Conservation (phyloP, 1,140 invertebrate genomes). For the Bombus sibiricus region DNA sequence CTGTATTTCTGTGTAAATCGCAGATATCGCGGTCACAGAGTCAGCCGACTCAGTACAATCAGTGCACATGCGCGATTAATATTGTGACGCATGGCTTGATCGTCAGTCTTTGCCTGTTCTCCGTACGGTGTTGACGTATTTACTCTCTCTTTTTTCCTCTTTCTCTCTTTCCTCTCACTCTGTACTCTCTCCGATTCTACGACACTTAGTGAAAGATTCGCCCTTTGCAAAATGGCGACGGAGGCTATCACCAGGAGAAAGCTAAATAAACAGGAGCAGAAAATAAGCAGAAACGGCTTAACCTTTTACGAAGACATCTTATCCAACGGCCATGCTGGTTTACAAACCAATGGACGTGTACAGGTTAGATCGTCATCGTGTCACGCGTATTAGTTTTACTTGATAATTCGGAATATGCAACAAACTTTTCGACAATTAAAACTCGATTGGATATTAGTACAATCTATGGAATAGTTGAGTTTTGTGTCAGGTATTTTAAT, state of each 20-base stretch:
- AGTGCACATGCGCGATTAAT: slow-evolving; percentile 10
- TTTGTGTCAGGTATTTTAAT: neutral
- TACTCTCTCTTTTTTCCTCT: slow-evolving; percentile 2
- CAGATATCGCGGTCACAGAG: slow-evolving; percentile 29
- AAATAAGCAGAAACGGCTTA: slow-evolving; percentile 35
- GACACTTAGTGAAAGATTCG: slow-evolving; percentile 24
- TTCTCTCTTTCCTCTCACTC: neutral
- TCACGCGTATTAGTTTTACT: slow-evolving; percentile 11
- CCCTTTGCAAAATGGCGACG: slow-evolving; percentile 47
- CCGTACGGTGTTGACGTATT: neutral
- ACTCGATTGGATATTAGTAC: neutral
- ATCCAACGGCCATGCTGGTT: slow-evolving; percentile 60
- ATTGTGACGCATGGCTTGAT: slow-evolving; percentile 29
- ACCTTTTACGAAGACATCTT: slow-evolving; percentile 28
- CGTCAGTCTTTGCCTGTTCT: slow-evolving; percentile 27
- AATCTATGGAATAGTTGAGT: neutral
- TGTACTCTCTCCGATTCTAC: slow-evolving; percentile 2
- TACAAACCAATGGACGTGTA: slow-evolving; percentile 61
- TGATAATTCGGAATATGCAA: neutral
- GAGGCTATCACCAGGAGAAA: slow-evolving; percentile 13
- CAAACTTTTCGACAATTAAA: neutral
- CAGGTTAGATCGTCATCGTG: slow-evolving; percentile 47
- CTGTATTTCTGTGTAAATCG: slow-evolving; percentile 9
- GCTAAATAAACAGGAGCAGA: slow-evolving; percentile 28
- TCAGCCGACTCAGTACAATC: neutral